Conservation (phyloP, 2,888 invertebrate species). For the Leptogaster cylindrica region DNA sequence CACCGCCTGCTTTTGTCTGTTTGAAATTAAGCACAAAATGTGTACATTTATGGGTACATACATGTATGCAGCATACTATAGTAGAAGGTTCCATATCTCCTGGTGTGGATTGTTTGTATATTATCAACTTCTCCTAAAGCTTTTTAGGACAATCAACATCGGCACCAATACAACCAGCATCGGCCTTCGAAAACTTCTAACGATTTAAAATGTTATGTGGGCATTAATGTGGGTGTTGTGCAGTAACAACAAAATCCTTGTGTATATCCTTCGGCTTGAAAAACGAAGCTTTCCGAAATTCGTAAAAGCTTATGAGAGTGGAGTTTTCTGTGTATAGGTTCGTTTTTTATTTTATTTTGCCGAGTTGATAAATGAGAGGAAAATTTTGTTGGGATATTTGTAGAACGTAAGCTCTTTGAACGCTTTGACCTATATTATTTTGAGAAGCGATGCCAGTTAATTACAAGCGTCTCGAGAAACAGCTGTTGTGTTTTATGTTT, state of each 20-base stretch:
- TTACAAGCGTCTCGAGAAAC: constrained; percentile 16
- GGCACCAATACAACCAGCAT: not conserved
- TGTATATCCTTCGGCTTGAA: not conserved
- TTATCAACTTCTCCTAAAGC: not conserved
- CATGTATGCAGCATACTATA: no score
- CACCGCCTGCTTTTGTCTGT: no score
- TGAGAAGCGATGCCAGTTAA: constrained; percentile 17
- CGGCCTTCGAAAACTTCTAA: not conserved
- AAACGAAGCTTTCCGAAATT: no score
- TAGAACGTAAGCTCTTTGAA: constrained; percentile 13
- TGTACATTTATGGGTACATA: no score
- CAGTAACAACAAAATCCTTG: constrained; percentile 4
- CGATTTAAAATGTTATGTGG: not conserved
- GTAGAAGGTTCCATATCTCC: no score
- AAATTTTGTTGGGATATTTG: not conserved
- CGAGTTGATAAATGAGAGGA: not conserved
- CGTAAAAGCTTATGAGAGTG: constrained; percentile 13
- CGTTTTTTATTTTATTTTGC: no score
- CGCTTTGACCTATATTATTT: constrained; percentile 25
- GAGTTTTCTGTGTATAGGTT: constrained; percentile 1
- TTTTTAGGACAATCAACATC: not conserved
- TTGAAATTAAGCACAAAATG: no score
- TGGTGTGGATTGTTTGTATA: not conserved
- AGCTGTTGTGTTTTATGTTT: constrained; percentile 23
- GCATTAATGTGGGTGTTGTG: not conserved